phyloP scores from a whole-genome alignment of 2,888 invertebrate species.

The Drosophila picticornis region DNA sequence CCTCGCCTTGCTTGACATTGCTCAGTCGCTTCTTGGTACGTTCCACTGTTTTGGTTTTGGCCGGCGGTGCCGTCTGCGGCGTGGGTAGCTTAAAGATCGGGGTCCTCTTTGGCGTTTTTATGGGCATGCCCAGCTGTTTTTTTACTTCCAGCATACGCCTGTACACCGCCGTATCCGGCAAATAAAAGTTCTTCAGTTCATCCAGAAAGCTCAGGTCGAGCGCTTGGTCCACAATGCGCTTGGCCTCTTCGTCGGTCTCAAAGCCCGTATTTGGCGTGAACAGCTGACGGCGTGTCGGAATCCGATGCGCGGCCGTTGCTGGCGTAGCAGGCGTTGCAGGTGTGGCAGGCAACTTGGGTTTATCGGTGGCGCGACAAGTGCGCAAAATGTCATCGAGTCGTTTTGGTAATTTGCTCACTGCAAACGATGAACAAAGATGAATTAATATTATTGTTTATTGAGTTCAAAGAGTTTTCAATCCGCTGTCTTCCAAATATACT shows the following conservation, averaged over 20 bases:
- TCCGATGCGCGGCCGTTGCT: neutral
- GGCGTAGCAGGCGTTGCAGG: constrained; percentile 23
- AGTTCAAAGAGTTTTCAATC: neutral
- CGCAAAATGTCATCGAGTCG: constrained; percentile 77
- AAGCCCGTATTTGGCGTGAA: constrained; percentile 81
- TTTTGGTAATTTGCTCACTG: constrained; percentile 66
- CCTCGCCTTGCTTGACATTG: neutral
- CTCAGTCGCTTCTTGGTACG: constrained; percentile 6
- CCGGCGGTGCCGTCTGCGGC: constrained; percentile 12
- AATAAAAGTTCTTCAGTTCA: constrained; percentile 44
- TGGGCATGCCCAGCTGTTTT: constrained; percentile 34
- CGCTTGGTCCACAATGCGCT: constrained; percentile 51
- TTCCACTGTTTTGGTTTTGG: neutral
- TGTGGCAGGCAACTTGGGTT: constrained; percentile 73
- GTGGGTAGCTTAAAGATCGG: constrained; percentile 31
- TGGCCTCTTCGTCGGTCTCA: constrained; percentile 63
- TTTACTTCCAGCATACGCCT: constrained; percentile 58
- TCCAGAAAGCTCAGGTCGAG: constrained; percentile 47
- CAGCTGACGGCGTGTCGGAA: constrained; percentile 77
- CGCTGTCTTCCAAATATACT: constrained; percentile 1
- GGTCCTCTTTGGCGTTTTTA: constrained; percentile 22
- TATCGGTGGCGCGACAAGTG: constrained; percentile 69
- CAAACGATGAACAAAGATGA: neutral
- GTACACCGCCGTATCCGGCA: constrained; percentile 58
- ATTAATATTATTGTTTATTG: neutral